phyloP scores from a whole-genome alignment of 1,140 invertebrate species.

The Goniozus legneri region DNA sequence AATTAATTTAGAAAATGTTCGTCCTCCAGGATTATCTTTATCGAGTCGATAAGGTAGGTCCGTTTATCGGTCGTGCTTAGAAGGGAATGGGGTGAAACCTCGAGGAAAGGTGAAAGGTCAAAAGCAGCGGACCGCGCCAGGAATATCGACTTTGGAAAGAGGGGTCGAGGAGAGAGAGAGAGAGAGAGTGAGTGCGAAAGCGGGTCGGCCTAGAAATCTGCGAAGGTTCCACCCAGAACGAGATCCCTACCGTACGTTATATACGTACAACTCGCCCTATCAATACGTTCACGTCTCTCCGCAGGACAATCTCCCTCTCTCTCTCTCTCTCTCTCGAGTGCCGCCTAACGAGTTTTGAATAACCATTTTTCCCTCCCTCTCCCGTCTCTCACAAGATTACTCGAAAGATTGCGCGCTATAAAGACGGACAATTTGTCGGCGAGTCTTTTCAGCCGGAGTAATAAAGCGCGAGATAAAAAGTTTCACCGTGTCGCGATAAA shows the following conservation, averaged over 20 bases:
- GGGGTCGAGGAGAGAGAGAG: conserved; percentile 25
- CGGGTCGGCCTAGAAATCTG: conserved; percentile 27
- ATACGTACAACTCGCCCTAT: not conserved
- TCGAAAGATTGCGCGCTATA: no score
- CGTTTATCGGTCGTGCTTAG: conserved; percentile 3
- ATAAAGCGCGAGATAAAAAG: no score
- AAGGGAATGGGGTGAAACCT: conserved; percentile 6
- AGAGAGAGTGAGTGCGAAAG: conserved; percentile 25
- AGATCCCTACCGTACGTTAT: no score
- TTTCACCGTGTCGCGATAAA: no score
- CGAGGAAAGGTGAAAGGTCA: conserved; percentile 30
- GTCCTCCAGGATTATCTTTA: no score
- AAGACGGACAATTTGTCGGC: no score
- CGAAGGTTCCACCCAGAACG: conserved; percentile 4
- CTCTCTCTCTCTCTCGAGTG: not conserved
- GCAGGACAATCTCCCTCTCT: not conserved
- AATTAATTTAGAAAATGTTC: no score
- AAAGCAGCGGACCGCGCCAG: conserved; percentile 17
- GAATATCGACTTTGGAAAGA: conserved; percentile 30
- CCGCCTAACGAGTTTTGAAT: no score
- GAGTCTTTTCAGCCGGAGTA: no score
- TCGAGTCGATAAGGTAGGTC: conserved; percentile 20
- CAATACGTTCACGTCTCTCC: no score
- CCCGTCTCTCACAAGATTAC: no score
- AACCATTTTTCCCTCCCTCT: no score